Evolutionary conservation across 2,888 invertebrate species (phyloP).

Genomic region (Amiota minor): DNA sequence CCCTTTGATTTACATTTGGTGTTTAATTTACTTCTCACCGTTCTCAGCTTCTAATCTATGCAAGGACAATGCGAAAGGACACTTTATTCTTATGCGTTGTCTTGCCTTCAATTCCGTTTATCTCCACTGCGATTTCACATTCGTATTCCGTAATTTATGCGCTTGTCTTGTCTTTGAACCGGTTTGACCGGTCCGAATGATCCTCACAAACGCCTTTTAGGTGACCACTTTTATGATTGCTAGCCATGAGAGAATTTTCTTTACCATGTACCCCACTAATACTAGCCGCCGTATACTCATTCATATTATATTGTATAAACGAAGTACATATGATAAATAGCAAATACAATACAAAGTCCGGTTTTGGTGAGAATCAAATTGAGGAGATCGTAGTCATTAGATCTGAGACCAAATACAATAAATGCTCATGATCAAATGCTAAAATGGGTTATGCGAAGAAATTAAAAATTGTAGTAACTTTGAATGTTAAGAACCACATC

Average conservation of each 20-base stretch:
- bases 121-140: slow-evolving; percentile 48
- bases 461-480: too few relatives aligned
- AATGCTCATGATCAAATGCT: too few relatives aligned
- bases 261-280: too few relatives aligned
- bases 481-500: too few relatives aligned
- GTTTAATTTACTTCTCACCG: slow-evolving; percentile 50
- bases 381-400: slow-evolving; percentile 6
- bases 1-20: slow-evolving; percentile 48
- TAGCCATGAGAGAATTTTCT: slow-evolving; percentile 30
- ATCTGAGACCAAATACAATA: not conserved
- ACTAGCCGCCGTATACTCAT: too few relatives aligned
- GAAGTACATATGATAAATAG: slow-evolving; percentile 4
- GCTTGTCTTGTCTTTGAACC: slow-evolving; percentile 52
- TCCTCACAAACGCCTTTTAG: slow-evolving; percentile 37
- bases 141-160: slow-evolving; percentile 50
- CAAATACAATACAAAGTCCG: slow-evolving; percentile 19
- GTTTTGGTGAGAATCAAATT: slow-evolving; percentile 18
- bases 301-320: too few relatives aligned
- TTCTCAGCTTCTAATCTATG: slow-evolving; percentile 59
- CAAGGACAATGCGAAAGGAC: slow-evolving; percentile 72
- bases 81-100: slow-evolving; percentile 47
- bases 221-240: slow-evolving; percentile 54
- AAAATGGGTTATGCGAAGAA: too few relatives aligned
- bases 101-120: slow-evolving; percentile 3
- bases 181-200: slow-evolving; percentile 69